These are phyloP conservation scores for Gasterosteus aculeatus DNA, from an alignment of 2,113 vertebrate genomes.

Conservation along the genomic window DNA sequence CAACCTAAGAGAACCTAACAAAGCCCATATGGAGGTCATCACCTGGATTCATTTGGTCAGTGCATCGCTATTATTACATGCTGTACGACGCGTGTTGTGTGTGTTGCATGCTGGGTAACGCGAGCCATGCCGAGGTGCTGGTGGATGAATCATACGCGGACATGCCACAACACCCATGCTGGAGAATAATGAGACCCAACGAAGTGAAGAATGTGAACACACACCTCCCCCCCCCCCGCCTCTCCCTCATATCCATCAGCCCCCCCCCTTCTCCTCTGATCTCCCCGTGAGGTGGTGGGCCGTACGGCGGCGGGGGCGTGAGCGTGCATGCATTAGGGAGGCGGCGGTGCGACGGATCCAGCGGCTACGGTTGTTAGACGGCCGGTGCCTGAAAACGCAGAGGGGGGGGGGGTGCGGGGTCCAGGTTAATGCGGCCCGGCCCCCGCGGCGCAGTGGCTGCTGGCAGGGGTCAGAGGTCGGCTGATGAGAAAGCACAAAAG, in stretches of 20 bases:
- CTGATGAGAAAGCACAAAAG: constrained; percentile 69
- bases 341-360: constrained; percentile 23
- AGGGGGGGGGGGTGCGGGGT: constrained; percentile 16
- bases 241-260: constrained; percentile 21
- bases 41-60: constrained; percentile 49
- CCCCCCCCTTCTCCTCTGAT: constrained; percentile 43
- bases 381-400: constrained; percentile 40
- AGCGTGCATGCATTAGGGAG: constrained; percentile 62
- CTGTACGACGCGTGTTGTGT: constrained; percentile 22
- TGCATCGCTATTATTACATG: constrained; percentile 36
- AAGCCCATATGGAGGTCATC: constrained; percentile 24
- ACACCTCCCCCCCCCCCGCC: constrained; percentile 41
- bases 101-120: constrained; percentile 79
- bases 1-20: constrained; percentile 16
- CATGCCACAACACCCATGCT: constrained; percentile 56
- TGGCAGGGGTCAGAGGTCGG: constrained; percentile 53
- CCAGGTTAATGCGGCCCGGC: constrained; percentile 67
- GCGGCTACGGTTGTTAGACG: constrained; percentile 41
- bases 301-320: constrained; percentile 43
- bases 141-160: constrained; percentile 80
- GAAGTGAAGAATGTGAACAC: constrained; percentile 69
- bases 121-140: constrained; percentile 50
- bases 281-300: constrained; percentile 42
- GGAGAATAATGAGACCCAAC: constrained; percentile 64
- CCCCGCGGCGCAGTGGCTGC: constrained; percentile 52